A percentile compares a stretch with the other conserved stretches of the same genome.
These are phyloP conservation scores for Ibidorhyncha struthersii DNA, from an alignment of 2,113 vertebrate genomes.

Conservation along the genomic window DNA sequence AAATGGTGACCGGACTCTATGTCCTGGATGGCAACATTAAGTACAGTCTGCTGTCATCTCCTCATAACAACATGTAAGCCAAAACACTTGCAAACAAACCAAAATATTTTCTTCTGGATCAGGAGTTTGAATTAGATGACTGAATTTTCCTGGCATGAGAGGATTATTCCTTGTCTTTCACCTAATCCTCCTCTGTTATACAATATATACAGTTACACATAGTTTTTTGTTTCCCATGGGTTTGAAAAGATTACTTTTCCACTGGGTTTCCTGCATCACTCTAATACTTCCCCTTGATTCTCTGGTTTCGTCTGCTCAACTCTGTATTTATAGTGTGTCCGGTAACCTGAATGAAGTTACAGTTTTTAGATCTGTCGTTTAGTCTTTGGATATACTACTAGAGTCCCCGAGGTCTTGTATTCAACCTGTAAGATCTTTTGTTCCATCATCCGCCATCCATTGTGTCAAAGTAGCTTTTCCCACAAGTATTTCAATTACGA, in stretches of 20 bases:
- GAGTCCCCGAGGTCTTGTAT: conserved; percentile 9
- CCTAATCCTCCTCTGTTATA: conserved; percentile 57
- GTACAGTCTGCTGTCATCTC: conserved; percentile 4
- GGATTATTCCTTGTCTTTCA: conserved; percentile 58
- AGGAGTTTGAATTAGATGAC: conserved; percentile 67
- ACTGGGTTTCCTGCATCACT: conserved; percentile 43
- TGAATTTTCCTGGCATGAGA: conserved; percentile 68
- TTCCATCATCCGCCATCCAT: not conserved
- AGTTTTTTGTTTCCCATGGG: conserved; percentile 23
- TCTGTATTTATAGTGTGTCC: not conserved
- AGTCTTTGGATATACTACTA: not conserved
- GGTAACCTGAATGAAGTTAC: conserved; percentile 15
- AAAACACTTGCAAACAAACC: conserved; percentile 58
- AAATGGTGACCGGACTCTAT: not conserved
- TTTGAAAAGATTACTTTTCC: conserved; percentile 66
- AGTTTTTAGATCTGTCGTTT: conserved; percentile 12
- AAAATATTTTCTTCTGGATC: conserved; percentile 57
- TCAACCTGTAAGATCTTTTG: conserved; percentile 24
- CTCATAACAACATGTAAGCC: conserved; percentile 17
- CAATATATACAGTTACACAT: conserved; percentile 44
- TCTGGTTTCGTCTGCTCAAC: conserved; percentile 38
- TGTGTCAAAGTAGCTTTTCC: conserved; percentile 22
- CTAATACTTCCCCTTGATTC: conserved; percentile 49
- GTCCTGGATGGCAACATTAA: not conserved
- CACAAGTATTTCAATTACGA: not conserved